Percentiles rank a stretch among this genome's conserved stretches.
Conservation (phyloP, 2,888 invertebrate species). For the Stenichneumon culpator region DNA sequence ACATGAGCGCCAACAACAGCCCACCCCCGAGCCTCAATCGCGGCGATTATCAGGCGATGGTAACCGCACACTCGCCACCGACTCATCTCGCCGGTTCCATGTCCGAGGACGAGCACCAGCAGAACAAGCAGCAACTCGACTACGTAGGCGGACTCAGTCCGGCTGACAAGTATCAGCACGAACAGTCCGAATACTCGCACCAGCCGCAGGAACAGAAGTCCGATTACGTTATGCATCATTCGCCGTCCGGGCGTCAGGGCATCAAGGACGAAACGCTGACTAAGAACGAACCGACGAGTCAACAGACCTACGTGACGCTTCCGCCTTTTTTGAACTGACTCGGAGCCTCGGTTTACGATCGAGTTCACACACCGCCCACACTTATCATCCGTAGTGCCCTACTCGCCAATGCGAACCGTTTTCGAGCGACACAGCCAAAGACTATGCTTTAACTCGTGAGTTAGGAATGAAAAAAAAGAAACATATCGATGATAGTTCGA, state of each 20-base stretch:
- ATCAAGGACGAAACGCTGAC: constrained; percentile 85
- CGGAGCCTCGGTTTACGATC: constrained; percentile 80
- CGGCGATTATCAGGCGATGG: constrained; percentile 83
- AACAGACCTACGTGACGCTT: constrained; percentile 90
- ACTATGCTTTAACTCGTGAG: constrained; percentile 31
- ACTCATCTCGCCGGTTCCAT: constrained; percentile 78
- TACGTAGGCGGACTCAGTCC: constrained; percentile 84
- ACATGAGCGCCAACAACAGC: constrained; percentile 88
- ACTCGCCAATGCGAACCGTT: constrained; percentile 8
- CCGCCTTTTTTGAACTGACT: constrained; percentile 92
- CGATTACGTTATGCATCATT: constrained; percentile 81
- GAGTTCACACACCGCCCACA: constrained; percentile 60
- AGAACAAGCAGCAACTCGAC: constrained; percentile 76
- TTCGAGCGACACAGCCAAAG: constrained; percentile 36
- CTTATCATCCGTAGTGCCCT: not conserved
- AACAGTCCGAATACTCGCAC: constrained; percentile 88
- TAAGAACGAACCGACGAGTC: constrained; percentile 87
- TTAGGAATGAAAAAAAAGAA: not conserved
- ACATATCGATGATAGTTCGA: constrained; percentile 9
- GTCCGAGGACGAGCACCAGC: constrained; percentile 83
- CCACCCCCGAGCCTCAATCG: constrained; percentile 87
- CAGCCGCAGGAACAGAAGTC: constrained; percentile 77
- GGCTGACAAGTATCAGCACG: constrained; percentile 87
- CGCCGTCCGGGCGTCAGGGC: constrained; percentile 79
- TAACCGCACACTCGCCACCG: constrained; percentile 82